Evolutionary conservation across 2,888 invertebrate genomes (phyloP).

Genomic region (Sussaba pulchella): DNA sequence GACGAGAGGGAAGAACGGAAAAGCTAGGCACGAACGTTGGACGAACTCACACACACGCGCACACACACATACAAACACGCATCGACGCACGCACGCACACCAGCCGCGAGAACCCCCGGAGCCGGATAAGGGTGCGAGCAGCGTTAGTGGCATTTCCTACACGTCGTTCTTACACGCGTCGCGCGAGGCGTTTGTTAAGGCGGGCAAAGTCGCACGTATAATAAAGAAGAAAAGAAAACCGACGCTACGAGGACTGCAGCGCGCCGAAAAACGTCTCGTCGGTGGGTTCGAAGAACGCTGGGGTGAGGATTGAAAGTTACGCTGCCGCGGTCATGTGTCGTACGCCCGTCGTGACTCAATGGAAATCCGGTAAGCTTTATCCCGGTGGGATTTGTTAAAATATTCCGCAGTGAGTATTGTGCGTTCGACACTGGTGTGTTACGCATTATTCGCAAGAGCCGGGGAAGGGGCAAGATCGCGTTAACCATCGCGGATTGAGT

Average conservation of each 20-base stretch:
- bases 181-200: slow-evolving; percentile 33
- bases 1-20: slow-evolving; percentile 45
- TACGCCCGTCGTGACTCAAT: slow-evolving; percentile 51
- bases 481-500: too few relatives aligned
- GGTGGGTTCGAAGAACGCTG: slow-evolving; percentile 17
- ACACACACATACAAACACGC: background rate
- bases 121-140: slow-evolving; percentile 59
- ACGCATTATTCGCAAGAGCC: slow-evolving; percentile 41
- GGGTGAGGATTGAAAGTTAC: slow-evolving; percentile 53
- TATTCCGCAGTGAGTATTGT: slow-evolving; percentile 21
- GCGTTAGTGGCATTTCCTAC: slow-evolving; percentile 43
- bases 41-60: background rate
- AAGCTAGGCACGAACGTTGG: slow-evolving; percentile 30
- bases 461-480: slow-evolving; percentile 28
- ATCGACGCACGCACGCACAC: background rate
- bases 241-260: slow-evolving; percentile 36
- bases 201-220: slow-evolving; percentile 36
- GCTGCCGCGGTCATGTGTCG: slow-evolving; percentile 52
- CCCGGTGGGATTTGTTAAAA: slow-evolving; percentile 52
- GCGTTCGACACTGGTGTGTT: background rate
- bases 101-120: slow-evolving; percentile 17
- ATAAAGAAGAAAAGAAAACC: slow-evolving; percentile 41
- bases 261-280: slow-evolving; percentile 33
- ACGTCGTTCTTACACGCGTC: slow-evolving; percentile 39
- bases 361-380: slow-evolving; percentile 59